Percentiles rank a stretch among this genome's conserved stretches.
phyloP scores from a whole-genome alignment of 2,888 invertebrate genomes.

The Leptopilina syphax region DNA sequence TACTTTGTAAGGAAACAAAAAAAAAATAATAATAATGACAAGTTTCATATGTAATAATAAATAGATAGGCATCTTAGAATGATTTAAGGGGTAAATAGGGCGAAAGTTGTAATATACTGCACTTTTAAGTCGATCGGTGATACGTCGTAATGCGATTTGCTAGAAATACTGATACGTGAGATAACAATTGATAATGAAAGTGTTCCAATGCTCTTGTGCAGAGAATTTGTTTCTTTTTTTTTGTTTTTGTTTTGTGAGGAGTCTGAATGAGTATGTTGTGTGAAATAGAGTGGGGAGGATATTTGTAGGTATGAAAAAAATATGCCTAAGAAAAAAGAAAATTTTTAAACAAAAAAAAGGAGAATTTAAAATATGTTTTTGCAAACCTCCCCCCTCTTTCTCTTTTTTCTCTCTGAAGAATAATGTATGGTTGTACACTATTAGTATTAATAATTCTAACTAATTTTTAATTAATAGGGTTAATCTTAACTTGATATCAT shows the following conservation, averaged over 20 bases:
- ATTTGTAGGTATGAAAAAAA: conserved; percentile 45
- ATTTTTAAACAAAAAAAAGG: conserved; percentile 59
- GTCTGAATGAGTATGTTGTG: conserved; percentile 49
- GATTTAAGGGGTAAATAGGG: conserved; percentile 65
- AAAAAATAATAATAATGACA: conserved; percentile 51
- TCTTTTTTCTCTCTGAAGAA: conserved; percentile 60
- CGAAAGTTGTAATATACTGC: conserved; percentile 71
- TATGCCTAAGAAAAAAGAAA: conserved; percentile 66
- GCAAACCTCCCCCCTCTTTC: too few species aligned
- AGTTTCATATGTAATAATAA: conserved; percentile 70
- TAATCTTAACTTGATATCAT: conserved; percentile 73
- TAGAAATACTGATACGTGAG: conserved; percentile 48
- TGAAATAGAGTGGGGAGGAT: conserved; percentile 45
- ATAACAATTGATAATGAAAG: conserved; percentile 50
- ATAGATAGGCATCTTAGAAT: conserved; percentile 67
- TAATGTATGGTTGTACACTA: conserved; percentile 75
- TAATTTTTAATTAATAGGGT: conserved; percentile 74
- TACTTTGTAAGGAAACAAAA: conserved; percentile 47
- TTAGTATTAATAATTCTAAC: conserved; percentile 76
- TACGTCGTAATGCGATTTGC: conserved; percentile 60
- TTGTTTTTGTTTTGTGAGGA: conserved; percentile 25
- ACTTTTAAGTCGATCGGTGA: conserved; percentile 64
- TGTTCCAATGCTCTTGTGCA: conserved; percentile 46
- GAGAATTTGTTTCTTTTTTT: not conserved
- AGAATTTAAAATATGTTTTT: too few species aligned